Evolutionary conservation across 1,140 invertebrate genomes (phyloP).

Genomic region (Telenomus remus): DNA sequence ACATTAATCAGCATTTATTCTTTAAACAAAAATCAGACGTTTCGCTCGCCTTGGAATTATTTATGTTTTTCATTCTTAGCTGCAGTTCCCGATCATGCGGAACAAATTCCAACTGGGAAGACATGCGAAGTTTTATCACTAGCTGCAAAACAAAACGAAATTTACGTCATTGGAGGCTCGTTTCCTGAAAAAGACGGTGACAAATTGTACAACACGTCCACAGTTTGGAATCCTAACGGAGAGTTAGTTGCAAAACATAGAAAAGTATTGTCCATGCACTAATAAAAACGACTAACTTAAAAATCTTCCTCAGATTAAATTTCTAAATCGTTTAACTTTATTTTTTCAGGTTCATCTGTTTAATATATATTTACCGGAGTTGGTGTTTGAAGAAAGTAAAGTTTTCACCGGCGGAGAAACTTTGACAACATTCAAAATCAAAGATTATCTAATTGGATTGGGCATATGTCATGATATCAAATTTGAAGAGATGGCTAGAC

Average conservation of each 20-base stretch:
- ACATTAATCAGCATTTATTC: background rate
- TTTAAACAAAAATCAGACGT: background rate
- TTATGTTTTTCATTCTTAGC: slow-evolving; percentile 64
- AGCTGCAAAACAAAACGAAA: slow-evolving; percentile 84
- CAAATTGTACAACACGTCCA: slow-evolving; percentile 92
- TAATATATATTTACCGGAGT: slow-evolving; percentile 94
- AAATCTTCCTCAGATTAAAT: no score
- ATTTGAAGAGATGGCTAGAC: slow-evolving; percentile 90
- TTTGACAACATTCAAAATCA: slow-evolving; percentile 84
- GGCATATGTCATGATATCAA: slow-evolving; percentile 96
- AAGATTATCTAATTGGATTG: slow-evolving; percentile 87
- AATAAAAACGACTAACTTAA: background rate
- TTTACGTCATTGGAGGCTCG: slow-evolving; percentile 92
- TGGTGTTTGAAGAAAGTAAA: slow-evolving; percentile 95
- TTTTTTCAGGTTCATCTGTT: slow-evolving; percentile 88
- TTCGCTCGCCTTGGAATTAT: background rate
- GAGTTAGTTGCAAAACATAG: slow-evolving; percentile 83
- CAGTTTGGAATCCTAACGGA: slow-evolving; percentile 88
- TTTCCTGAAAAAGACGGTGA: slow-evolving; percentile 85
- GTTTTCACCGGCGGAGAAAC: slow-evolving; percentile 84
- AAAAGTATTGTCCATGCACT: slow-evolving; percentile 76
- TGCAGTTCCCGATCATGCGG: slow-evolving; percentile 91
- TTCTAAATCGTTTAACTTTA: slow-evolving; percentile 9
- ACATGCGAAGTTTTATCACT: slow-evolving; percentile 83
- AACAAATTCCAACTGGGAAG: slow-evolving; percentile 85